A percentile compares a stretch with the other conserved stretches of the same genome.
phyloP scores from a whole-genome alignment of 2,113 vertebrate genomes.

The Cyanoderma ruficeps region DNA sequence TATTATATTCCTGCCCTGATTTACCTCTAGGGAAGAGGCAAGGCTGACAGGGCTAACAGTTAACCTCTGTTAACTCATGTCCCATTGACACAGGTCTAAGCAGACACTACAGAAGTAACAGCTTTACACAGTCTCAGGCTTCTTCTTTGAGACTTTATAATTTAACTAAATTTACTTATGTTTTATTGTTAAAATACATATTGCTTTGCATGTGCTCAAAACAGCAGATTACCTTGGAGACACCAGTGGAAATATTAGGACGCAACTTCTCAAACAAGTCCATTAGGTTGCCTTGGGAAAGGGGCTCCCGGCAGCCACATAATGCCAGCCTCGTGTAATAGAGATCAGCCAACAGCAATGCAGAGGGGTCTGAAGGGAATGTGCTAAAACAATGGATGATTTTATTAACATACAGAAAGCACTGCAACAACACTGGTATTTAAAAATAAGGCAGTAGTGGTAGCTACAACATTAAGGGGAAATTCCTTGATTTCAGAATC shows the following conservation, averaged over 20 bases:
- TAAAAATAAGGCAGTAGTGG: background rate
- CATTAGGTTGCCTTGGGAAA: constrained; percentile 83
- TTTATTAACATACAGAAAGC: background rate
- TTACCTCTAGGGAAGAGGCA: background rate
- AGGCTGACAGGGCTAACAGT: background rate
- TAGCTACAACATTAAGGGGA: background rate
- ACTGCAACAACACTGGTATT: background rate
- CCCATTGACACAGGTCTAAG: background rate
- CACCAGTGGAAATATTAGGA: constrained; percentile 86
- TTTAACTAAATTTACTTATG: background rate
- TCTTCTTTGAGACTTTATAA: background rate
- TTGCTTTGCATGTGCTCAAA: background rate
- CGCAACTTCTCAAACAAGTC: constrained; percentile 83
- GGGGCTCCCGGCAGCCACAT: constrained; percentile 81
- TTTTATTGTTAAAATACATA: background rate
- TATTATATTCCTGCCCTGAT: background rate
- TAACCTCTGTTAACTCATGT: background rate
- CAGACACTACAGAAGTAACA: background rate
- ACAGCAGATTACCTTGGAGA: constrained; percentile 83
- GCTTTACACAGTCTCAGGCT: background rate
- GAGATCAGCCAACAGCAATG: constrained; percentile 87
- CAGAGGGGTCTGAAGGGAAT: constrained; percentile 85
- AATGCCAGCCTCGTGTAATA: constrained; percentile 89
- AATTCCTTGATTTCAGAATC: background rate
- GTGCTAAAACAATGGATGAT: constrained; percentile 68